phyloP scores from a whole-genome alignment of 2,888 invertebrate species.

The Patella ulyssiponensis region DNA sequence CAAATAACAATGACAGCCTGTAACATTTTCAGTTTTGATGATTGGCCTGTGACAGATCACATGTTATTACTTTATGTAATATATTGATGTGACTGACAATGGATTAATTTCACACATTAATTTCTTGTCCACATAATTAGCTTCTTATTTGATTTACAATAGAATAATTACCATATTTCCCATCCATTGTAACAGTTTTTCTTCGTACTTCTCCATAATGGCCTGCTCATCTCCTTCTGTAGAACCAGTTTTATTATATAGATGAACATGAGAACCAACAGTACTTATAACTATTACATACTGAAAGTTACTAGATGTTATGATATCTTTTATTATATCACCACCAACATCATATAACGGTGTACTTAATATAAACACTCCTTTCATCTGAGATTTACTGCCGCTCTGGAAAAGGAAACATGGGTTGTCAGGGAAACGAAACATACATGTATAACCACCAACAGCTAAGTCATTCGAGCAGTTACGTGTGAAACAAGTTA shows the following conservation, averaged over 20 bases:
- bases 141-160: too few relatives aligned
- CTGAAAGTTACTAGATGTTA: conserved; percentile 77
- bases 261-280: conserved; percentile 76
- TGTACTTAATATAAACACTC: conserved; percentile 77
- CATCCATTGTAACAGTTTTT: conserved; percentile 76
- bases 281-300: conserved; percentile 78
- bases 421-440: too few relatives aligned
- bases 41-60: too few relatives aligned
- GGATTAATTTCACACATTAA: background rate
- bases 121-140: background rate
- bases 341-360: conserved; percentile 76
- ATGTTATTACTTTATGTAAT: too few relatives aligned
- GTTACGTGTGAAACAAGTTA: too few relatives aligned
- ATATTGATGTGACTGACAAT: too few relatives aligned
- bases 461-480: too few relatives aligned
- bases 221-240: conserved; percentile 66
- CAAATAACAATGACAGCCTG: too few relatives aligned
- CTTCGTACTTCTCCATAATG: conserved; percentile 72
- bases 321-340: conserved; percentile 77
- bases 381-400: conserved; percentile 71
- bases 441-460: too few relatives aligned
- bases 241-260: conserved; percentile 72
- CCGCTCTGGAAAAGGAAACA: conserved; percentile 67
- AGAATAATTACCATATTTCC: conserved; percentile 74
- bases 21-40: too few relatives aligned